Base-by-base conservation (phyloP, 2,888 invertebrate species). In the Tetropium fuscum region DNA sequence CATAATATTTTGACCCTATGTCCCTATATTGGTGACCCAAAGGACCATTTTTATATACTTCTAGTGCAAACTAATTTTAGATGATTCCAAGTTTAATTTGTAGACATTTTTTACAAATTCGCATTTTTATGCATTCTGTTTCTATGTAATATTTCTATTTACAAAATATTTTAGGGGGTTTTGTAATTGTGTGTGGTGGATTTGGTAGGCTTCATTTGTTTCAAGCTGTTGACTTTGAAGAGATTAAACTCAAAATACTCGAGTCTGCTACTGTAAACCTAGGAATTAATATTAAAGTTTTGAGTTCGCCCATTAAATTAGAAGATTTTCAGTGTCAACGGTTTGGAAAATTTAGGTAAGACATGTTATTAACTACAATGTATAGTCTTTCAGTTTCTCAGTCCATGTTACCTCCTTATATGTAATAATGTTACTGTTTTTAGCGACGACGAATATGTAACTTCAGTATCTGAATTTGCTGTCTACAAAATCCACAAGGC, bases 401-500 rank as follows among this genome's bases (percentile, higher is more conserved):
- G 2, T 8, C 10, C 27, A n/a, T 27, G 8, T 27, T 2, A 38
- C 1, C 1, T 38, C 18, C 15, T 38, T 7, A 15, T 2, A n/a
- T n/a, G n/a, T n/a, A n/a, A n/a, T n/a, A n/a, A n/a, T n/a, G n/a
- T n/a, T n/a, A n/a, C n/a, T n/a, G n/a, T n/a, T 65, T 61, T 63
- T 80, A 97, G 97, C 76, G 91, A 91, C 7, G 99, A 99, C 83
- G 95, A 97, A 79, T 94, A 94, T 78, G 89, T 98, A 77, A 99
- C 98, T 2, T 98, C 98, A 0, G 89, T 98, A 61, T 93, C 95
- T 10, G 99, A 99, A 84, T 99, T 99, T 81, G 89, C 89, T 61
- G 97, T 99, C 2, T 95, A 98, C 79, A 99, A 99, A 84, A 88
- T 93, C 70, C 87, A 87, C 71, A 92, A 93, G 11, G 85, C 88